phyloP scores from a whole-genome alignment of 2,797 vertebrate species.

The Catharus ustulatus region DNA sequence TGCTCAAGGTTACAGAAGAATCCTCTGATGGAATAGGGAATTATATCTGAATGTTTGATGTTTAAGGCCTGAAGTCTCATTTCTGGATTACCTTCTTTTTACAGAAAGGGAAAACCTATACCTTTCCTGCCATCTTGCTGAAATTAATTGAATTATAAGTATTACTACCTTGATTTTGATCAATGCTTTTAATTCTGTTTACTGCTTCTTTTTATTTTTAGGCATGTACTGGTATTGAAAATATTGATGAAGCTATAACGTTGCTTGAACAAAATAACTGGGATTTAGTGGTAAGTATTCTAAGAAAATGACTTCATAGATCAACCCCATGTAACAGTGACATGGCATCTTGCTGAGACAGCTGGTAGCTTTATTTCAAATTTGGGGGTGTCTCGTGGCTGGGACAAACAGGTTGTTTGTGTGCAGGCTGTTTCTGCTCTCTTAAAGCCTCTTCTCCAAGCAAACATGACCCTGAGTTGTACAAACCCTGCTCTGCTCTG shows the following conservation, averaged over 20 bases:
- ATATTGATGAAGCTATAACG: slow-evolving; percentile 99
- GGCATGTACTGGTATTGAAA: slow-evolving; percentile 99
- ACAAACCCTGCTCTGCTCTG: neutral
- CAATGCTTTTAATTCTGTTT: slow-evolving; percentile 37
- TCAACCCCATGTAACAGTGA: neutral
- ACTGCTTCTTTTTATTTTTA: slow-evolving; percentile 71
- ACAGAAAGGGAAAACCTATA: neutral
- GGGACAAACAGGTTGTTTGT: neutral
- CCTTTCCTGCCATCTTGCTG: neutral
- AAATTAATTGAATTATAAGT: neutral
- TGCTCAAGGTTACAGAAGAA: neutral
- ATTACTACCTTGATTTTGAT: neutral
- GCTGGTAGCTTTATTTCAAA: neutral
- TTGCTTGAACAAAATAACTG: slow-evolving; percentile 99
- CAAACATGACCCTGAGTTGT: neutral
- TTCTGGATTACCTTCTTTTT: neutral
- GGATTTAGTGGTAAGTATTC: slow-evolving; percentile 98
- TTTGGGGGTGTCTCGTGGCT: neutral
- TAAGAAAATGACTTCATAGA: slow-evolving; percentile 25
- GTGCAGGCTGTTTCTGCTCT: neutral
- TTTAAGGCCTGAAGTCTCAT: neutral
- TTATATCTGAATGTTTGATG: neutral
- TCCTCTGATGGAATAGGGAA: neutral
- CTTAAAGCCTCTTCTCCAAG: neutral
- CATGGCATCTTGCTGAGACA: neutral